Percentiles rank a stretch among this genome's conserved stretches.
These are phyloP conservation scores for Falco biarmicus DNA, from an alignment of 2,797 vertebrate genomes.

Conservation along the genomic window DNA sequence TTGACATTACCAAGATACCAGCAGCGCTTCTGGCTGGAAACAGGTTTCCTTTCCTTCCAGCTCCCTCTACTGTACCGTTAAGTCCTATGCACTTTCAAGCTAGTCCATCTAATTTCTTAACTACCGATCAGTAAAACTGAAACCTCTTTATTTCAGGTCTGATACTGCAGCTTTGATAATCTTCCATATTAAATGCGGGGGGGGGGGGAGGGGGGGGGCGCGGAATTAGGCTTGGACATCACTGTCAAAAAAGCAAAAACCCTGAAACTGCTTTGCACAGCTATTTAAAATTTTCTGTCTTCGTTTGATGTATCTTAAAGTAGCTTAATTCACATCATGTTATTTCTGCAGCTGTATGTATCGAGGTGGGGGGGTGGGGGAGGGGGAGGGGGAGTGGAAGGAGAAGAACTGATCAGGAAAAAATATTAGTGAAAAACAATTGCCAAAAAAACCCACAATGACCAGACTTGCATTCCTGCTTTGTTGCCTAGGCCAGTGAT, in stretches of 20 bases:
- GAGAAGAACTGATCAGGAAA: background rate
- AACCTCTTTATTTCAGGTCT: background rate
- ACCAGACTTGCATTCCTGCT: background rate
- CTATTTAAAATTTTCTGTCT: background rate
- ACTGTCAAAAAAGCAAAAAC: background rate
- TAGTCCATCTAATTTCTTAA: background rate
- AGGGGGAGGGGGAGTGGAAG: too few relatives aligned
- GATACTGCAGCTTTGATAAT: background rate
- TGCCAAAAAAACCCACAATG: background rate
- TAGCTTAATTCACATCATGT: background rate
- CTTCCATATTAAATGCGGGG: background rate
- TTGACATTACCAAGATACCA: background rate
- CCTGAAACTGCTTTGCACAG: background rate
- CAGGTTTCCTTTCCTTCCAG: constrained; percentile 7
- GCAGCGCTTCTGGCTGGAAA: background rate
- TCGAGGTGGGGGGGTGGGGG: too few relatives aligned
- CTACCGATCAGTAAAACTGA: background rate
- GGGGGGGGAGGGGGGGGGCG: too few relatives aligned
- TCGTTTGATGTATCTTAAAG: background rate
- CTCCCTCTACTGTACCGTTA: constrained; percentile 30
- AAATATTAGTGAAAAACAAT: background rate
- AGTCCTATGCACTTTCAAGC: background rate
- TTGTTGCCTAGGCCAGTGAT: background rate
- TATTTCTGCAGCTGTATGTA: background rate
- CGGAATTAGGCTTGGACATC: background rate